Evolutionary conservation across 2,797 vertebrate species (phyloP), one percentile per base, ranked within the genome.

Genomic region (Malurus leucopterus): DNA sequence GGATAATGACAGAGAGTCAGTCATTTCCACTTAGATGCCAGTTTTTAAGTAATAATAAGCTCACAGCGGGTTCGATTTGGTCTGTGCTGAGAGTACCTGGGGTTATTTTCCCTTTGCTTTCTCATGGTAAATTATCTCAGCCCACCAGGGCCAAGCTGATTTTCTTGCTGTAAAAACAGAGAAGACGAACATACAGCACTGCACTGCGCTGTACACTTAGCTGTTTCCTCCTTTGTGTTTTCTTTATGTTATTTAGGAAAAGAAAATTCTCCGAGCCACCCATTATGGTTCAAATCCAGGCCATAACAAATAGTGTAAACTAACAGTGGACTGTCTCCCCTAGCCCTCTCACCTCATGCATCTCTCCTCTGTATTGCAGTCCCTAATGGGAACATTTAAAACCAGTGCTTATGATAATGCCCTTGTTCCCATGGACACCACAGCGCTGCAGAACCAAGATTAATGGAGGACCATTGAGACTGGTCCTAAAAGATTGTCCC

Each of bases 371-470:
- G 87, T 90, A 95, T 92, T 91, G 88, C 93, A 90, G 6, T 93
- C 95, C 96, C 95, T 93, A 78, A 93, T 83, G 94, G 95, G 94
- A 91, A 92, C 93, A 97, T 97, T 97, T 93, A 95, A 96, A 95
- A 88, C 92, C 94, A 90, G 93, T 94, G 96, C 95, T 97, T 97
- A 96, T 95, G 95, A 91, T 93, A 96, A 97, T 96, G 94, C 86
- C 89, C 95, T 95, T 89, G 96, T 97, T 97, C 97, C 96, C 96
- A 96, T 96, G 96, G 97, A 97, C 97, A 96, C 96, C 95, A 87
- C 93, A 67, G 92, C 13, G 8, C 94, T 77, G 95, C 95, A 91
- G 95, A 93, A 95, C 96, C 96, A 96, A 97, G 97, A 97, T 97
- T 96, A 95, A 97, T 95, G 96, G 96, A 92, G 94, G 83, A 84